Evolutionary conservation across 2,888 invertebrate genomes (phyloP), one percentile per base, ranked within the genome.

Genomic region (Scelioninae gen. 1): DNA sequence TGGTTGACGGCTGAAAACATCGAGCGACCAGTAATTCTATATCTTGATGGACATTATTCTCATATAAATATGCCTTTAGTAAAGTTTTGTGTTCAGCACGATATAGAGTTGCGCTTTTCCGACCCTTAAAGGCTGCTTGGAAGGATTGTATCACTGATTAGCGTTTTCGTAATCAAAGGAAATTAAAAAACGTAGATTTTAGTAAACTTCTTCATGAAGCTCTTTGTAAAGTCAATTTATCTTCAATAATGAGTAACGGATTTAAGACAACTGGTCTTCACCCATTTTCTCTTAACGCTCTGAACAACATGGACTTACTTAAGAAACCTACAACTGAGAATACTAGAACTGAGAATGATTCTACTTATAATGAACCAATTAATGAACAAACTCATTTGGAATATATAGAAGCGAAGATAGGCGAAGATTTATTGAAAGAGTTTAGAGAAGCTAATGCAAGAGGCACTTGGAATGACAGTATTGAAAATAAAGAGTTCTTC

Each of bases 41-140:
- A 90, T 69, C 76, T 93, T 16, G 93, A 93, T 85, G 90, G 90
- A 3, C 91, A 92, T 83, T 76, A 85, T 6, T 92, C 91, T n/a
- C 91, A 93, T 83, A 65, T 92, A 65, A 89, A 88, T 8, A 71
- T 90, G 76, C 88, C 89, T 53, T 76, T 91, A 11, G 89, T 88
- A 65, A 77, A 91, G 55, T 92, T 92, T 88, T 92, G 91, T 15
- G 47, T 9, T 3, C 15, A 13, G 4, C 47, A 47, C 82, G 81
- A 85, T 38, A 92, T 92, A 10, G 87, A 90, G 69, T 78, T 91
- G 77, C 79, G 9, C 58, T 87, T 9, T 87, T 87, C 62, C 15
- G 49, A 11, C 84, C 87, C 2, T 69, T 87, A 11, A 71, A 82
- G 65, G n/a, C 7, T 32, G 34, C 31, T 8, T 82, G 76, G 65